Evolutionary conservation across 2,797 vertebrate species (phyloP).

Genomic region (Halcyon smyrnensis): DNA sequence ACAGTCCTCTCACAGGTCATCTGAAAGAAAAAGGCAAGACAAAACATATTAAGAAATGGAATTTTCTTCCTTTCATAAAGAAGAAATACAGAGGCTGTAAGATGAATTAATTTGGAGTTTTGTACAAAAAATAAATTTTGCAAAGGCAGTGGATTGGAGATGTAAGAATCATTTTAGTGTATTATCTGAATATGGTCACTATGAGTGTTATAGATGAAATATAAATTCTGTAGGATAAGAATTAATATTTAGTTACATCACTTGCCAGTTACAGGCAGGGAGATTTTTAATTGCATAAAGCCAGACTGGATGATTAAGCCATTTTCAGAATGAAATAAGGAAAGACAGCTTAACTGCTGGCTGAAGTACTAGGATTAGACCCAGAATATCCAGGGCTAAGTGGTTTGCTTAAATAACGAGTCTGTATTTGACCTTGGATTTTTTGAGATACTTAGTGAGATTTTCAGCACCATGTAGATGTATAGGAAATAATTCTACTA

Average conservation of each 20-base stretch:
- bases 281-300: not conserved
- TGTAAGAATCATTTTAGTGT: not conserved
- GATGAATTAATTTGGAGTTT: not conserved
- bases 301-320: not conserved
- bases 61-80: not conserved
- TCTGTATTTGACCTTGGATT: slow-evolving; percentile 3
- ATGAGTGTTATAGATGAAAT: not conserved
- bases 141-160: not conserved
- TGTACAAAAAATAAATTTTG: not conserved
- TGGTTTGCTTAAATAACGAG: not conserved
- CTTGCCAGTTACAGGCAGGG: not conserved
- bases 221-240: not conserved
- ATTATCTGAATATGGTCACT: not conserved
- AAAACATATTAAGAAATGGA: not conserved
- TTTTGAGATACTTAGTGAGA: not conserved
- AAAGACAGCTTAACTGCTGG: not conserved
- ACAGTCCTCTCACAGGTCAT: not conserved
- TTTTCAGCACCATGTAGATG: not conserved
- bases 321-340: not conserved
- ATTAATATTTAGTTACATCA: not conserved
- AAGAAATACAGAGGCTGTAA: not conserved
- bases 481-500: not conserved
- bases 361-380: not conserved
- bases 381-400: not conserved
- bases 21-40: not conserved